A percentile compares a stretch with the other conserved stretches of the same genome.
phyloP scores from a whole-genome alignment of 1,140 invertebrate genomes.

The Kradibia gibbosae region DNA sequence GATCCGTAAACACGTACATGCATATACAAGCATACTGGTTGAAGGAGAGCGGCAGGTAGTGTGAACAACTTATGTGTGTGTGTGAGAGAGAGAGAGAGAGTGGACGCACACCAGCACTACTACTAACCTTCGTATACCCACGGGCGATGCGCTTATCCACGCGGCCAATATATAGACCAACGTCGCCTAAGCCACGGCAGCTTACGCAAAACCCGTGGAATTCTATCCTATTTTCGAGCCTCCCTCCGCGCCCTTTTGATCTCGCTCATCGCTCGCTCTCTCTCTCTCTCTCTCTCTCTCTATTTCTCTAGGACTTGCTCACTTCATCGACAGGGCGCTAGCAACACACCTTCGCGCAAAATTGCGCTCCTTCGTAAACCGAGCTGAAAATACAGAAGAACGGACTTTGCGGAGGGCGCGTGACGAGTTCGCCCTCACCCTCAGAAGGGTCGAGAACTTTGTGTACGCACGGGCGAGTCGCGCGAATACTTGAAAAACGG shows the following conservation, averaged over 20 bases:
- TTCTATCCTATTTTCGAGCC: conserved; percentile 21
- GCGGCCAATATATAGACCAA: neutral
- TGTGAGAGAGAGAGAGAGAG: neutral
- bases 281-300: neutral
- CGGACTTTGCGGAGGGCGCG: neutral
- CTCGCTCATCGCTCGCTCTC: neutral
- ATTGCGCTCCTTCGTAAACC: conserved; percentile 3
- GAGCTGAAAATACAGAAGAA: neutral
- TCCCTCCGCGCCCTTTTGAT: neutral
- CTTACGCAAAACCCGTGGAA: neutral
- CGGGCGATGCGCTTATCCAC: neutral
- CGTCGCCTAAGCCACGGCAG: neutral
- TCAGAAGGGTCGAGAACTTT: neutral
- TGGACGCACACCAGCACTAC: neutral
- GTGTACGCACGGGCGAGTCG: neutral
- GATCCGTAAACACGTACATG: neutral
- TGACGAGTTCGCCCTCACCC: neutral
- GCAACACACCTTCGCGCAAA: neutral
- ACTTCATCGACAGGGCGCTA: neutral
- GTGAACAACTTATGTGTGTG: too few relatives aligned
- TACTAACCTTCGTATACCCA: neutral
- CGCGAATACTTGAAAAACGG: conserved; percentile 7
- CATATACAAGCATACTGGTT: neutral
- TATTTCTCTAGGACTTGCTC: conserved; percentile 2
- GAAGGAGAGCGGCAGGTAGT: neutral